phyloP scores from a whole-genome alignment of 2,888 invertebrate species.

The Schizaphis graminum region DNA sequence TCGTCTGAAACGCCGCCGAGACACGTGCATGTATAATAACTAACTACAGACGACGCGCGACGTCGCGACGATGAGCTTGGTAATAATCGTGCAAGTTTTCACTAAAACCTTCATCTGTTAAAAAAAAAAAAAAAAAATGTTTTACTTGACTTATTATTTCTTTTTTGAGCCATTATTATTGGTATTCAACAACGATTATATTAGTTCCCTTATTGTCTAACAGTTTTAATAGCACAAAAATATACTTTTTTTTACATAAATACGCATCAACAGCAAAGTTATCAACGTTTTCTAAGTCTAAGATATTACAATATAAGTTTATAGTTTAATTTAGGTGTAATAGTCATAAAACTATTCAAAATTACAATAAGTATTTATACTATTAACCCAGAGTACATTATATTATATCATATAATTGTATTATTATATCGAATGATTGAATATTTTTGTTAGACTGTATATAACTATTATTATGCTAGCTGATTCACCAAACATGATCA shows the following conservation, averaged over 20 bases:
- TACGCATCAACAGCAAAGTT: too few relatives aligned
- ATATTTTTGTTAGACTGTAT: not conserved
- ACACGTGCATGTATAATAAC: not conserved
- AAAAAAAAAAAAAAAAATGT: not conserved
- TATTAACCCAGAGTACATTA: not conserved
- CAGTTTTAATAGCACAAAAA: not conserved
- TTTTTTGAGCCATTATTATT: too few relatives aligned
- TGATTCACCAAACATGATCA: too few relatives aligned
- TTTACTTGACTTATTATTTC: too few relatives aligned
- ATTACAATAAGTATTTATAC: not conserved
- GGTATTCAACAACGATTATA: not conserved
- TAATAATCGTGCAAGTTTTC: not conserved
- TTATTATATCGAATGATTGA: not conserved
- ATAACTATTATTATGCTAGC: not conserved
- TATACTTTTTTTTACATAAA: too few relatives aligned
- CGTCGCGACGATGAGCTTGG: not conserved
- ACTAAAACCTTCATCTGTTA: not conserved
- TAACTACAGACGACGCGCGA: too few relatives aligned
- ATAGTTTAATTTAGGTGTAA: too few relatives aligned
- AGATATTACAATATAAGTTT: too few relatives aligned
- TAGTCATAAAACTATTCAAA: not conserved
- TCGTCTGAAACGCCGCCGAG: not conserved
- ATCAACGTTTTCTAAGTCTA: too few relatives aligned
- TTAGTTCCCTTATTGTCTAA: not conserved
- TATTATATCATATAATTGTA: too few relatives aligned